Conservation (phyloP, 2,113 vertebrate species). For the Istiophorus platypterus region DNA sequence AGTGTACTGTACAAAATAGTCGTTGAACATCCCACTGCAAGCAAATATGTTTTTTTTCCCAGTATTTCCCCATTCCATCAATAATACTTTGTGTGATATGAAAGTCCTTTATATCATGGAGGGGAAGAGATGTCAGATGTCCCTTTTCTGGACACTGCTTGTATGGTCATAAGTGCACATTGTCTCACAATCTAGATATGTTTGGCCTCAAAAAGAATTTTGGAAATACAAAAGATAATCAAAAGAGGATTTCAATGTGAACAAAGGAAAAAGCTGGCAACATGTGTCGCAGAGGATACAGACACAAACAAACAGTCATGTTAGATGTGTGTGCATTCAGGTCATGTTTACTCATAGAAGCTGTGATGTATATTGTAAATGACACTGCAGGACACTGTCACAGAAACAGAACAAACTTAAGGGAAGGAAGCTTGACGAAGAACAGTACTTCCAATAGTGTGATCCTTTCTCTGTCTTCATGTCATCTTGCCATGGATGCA, state of each 20-base stretch:
- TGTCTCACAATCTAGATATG: neutral
- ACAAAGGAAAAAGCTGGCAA: neutral
- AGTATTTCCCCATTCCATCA: neutral
- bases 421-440: neutral
- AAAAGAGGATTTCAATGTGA: neutral
- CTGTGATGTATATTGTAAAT: neutral
- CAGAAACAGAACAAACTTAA: neutral
- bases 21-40: constrained; percentile 1
- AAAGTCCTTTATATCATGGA: neutral
- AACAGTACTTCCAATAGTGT: neutral
- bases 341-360: neutral
- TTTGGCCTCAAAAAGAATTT: neutral
- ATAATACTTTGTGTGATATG: neutral
- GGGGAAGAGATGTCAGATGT: neutral
- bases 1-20: neutral
- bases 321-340: neutral
- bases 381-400: neutral
- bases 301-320: neutral
- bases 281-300: neutral
- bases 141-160: neutral
- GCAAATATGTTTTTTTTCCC: neutral
- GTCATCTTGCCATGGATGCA: neutral
- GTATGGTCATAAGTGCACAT: neutral
- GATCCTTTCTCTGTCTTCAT: neutral
- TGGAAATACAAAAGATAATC: neutral